Evolutionary conservation across 1,140 invertebrate species (phyloP), one percentile per base, ranked within the genome.

Genomic region (Anoplophora glabripennis): DNA sequence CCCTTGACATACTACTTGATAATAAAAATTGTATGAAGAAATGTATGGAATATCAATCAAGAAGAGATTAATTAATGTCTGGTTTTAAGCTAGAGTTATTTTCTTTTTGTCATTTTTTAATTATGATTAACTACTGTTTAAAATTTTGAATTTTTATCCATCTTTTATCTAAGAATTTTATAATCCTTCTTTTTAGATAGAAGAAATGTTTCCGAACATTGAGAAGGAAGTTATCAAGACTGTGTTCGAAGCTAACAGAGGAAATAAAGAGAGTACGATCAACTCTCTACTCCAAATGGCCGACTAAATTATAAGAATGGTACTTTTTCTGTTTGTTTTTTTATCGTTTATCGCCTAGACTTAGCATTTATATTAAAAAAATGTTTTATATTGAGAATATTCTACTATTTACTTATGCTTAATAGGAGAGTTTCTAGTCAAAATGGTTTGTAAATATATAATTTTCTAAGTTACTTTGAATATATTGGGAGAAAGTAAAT

Each of bases 191-290:
- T 81, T 80, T 51, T 77, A 93, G 88, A 85, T 98, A 57, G 84
- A 90, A 70, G 94, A 96, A 79, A 97, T 98, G 94, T 98, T 98
- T 79, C 94, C 95, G 14, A 90, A 89, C 72, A 86, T 97, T 73
- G 94, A 98, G 66, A 87, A 86, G 65, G 93, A 96, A 70, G 92
- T 96, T 1, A 88, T 98, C 35, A 89, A 89, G 74, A 93, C 92
- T 1, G 89, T 98, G 14, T 84, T 93, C 69, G 93, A 96, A 75
- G 89, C 88, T 7, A 94, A 95, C 73, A 76, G 85, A 45, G 92
- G 92, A 4, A 92, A 94, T 76, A 96, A 96, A 75, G 92, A 96
- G 72, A 80, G 84, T 11, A 91, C 93, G 9, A 90, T 97, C 56
- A 96, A 94, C 79, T 89, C 90, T 7, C 80, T 98, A 40, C 79